Base-by-base conservation (phyloP, 1,140 invertebrate genomes). In the Penaeus indicus region DNA sequence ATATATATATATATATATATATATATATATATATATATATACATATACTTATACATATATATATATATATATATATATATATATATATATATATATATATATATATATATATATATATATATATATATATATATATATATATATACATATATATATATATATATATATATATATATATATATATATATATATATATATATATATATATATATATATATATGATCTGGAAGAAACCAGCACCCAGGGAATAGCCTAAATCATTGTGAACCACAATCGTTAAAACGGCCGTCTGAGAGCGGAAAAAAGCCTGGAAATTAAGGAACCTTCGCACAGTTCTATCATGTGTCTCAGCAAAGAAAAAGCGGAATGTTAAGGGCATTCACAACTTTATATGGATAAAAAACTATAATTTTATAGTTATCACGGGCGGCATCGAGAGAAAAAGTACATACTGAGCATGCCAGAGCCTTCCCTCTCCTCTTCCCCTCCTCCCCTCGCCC, bases 1-100 rank as follows among this genome's bases (percentile, higher is more conserved):
- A 77, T 77, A 77, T 1, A 77, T 77, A 77, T 27, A 77, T 77
- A 77, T 27, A 77, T 77, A 77, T 60, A 80, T 80, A 80, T 60
- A 80, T 80, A 80, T 60, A 80, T 80, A 80, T 60, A 80, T 80
- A 80, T 60, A 80, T 60, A 80, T 21, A 47, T 22, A 79, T 79
- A 47, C 27, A 18, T 75, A 25, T 62, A 82, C 22, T 25, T 8
- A 54, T 62, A 62, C 13, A 16, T 62, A n/a, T 10, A n/a, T 16
- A 61, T 10, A 27, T 22, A 32, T 82, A 54, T 38, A 82, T 75
- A 75, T 75, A 75, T 75, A 75, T 75, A 75, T 75, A 78, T 78
- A 38, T 3, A 38, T 78, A 27, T n/a, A 81, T 81, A 60, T 42
- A 54, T 81, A 54, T 13, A 81, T 81, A 54, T 42, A 81, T 81